phyloP scores from a whole-genome alignment of 92 coral and sea anemone species.

The Umimayanthus kanabou region DNA sequence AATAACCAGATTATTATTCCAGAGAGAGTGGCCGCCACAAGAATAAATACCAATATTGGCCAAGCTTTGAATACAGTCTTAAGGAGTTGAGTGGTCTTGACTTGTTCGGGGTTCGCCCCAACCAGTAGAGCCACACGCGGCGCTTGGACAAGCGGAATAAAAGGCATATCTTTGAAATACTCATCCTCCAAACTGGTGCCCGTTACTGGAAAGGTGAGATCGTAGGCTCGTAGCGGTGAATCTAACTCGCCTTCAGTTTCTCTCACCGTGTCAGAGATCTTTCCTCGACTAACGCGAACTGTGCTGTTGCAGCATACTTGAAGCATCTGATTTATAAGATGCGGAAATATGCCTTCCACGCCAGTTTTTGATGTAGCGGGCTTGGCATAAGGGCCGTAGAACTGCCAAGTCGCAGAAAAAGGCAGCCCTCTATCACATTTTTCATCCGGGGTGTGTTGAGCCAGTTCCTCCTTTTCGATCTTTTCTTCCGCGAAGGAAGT shows the following conservation, averaged over 20 bases:
- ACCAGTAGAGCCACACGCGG: slow-evolving; percentile 92
- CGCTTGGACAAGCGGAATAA: slow-evolving; percentile 80
- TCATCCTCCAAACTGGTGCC: slow-evolving; percentile 69
- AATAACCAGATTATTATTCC: slow-evolving; percentile 94
- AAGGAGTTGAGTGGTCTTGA: slow-evolving; percentile 74
- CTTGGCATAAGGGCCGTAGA: slow-evolving; percentile 90
- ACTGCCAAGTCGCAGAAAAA: slow-evolving; percentile 90
- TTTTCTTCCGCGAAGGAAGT: slow-evolving; percentile 49
- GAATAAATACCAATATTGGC: slow-evolving; percentile 92
- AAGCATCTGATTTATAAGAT: slow-evolving; percentile 77
- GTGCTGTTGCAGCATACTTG: slow-evolving; percentile 74
- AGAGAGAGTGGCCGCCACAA: slow-evolving; percentile 93
- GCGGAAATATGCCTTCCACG: slow-evolving; percentile 93
- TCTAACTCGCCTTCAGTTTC: slow-evolving; percentile 74
- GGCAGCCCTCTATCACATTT: slow-evolving; percentile 80
- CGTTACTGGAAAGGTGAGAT: slow-evolving; percentile 87
- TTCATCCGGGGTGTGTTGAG: slow-evolving; percentile 71
- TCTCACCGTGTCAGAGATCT: slow-evolving; percentile 67
- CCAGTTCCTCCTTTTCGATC: slow-evolving; percentile 50
- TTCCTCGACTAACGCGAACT: slow-evolving; percentile 62
- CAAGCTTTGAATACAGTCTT: slow-evolving; percentile 88
- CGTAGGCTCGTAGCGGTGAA: slow-evolving; percentile 61
- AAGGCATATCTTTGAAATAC: slow-evolving; percentile 77
- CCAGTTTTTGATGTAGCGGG: slow-evolving; percentile 55
- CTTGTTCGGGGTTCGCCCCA: slow-evolving; percentile 64